These are phyloP conservation scores for Melozone crissalis DNA, from an alignment of 2,113 vertebrate species.

Conservation along the genomic window DNA sequence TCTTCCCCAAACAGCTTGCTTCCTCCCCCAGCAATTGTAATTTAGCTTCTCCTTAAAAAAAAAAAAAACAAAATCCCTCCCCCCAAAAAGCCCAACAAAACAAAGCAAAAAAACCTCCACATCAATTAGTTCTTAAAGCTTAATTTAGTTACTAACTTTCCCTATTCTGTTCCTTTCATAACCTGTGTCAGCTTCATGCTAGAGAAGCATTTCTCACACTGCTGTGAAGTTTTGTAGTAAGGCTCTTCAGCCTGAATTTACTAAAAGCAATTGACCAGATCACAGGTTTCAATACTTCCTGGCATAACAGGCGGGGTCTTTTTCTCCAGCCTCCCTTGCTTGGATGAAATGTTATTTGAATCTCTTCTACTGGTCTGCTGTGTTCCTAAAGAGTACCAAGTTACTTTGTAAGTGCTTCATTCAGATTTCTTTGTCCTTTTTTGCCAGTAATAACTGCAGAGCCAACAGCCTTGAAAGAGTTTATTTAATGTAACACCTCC, in stretches of 20 bases:
- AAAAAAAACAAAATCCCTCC: neutral
- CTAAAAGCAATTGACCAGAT: neutral
- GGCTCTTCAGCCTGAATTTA: neutral
- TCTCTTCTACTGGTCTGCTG: neutral
- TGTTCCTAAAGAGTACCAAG: neutral
- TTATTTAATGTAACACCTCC: neutral
- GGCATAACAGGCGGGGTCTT: neutral
- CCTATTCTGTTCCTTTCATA: neutral
- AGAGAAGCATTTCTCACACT: neutral
- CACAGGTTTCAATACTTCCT: neutral
- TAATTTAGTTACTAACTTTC: neutral
- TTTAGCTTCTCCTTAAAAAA: neutral
- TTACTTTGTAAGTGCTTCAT: neutral
- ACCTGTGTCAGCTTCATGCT: neutral
- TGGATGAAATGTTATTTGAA: neutral
- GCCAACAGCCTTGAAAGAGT: neutral
- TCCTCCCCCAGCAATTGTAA: neutral
- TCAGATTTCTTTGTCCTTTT: neutral
- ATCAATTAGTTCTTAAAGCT: neutral
- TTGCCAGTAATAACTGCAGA: neutral
- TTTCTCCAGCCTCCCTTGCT: neutral
- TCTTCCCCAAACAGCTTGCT: neutral
- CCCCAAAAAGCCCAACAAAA: neutral
- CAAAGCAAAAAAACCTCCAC: neutral
- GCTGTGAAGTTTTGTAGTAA: neutral